phyloP scores from a whole-genome alignment of 2,113 vertebrate species.

The Etheostoma cragini region DNA sequence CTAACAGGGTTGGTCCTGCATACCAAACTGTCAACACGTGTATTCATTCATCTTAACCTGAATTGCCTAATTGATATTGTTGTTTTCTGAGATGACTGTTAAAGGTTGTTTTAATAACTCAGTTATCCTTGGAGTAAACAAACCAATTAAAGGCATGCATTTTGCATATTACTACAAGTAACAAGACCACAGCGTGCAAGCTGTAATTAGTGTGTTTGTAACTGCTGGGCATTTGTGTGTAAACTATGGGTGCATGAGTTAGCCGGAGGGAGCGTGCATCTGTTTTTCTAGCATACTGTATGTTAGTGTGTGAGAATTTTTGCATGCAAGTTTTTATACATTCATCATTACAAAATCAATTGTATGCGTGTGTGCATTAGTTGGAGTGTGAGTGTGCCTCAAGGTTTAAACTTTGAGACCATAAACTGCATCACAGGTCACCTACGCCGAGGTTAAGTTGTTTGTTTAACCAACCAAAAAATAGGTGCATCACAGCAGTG shows the following conservation, averaged over 20 bases:
- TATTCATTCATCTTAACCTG: constrained; percentile 25
- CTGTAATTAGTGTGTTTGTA: constrained; percentile 24
- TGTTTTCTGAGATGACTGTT: constrained; percentile 19
- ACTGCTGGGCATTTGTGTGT: constrained; percentile 10
- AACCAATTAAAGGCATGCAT: constrained; percentile 27
- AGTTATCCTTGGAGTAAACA: constrained; percentile 19
- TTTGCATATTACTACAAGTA: constrained; percentile 6
- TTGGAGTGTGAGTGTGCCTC: background rate
- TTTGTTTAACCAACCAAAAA: background rate
- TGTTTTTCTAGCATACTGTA: background rate
- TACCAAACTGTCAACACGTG: constrained; percentile 24
- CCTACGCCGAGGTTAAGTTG: background rate
- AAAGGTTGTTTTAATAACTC: constrained; percentile 20
- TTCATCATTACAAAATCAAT: background rate
- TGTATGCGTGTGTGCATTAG: constrained; percentile 4
- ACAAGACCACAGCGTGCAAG: constrained; percentile 24
- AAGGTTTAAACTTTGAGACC: constrained; percentile 31
- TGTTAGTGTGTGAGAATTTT: background rate
- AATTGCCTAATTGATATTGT: constrained; percentile 37
- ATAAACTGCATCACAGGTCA: constrained; percentile 12
- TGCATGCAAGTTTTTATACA: constrained; percentile 6
- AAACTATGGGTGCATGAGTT: constrained; percentile 16
- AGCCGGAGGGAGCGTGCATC: background rate
- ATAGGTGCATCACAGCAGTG: background rate
- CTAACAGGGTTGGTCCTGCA: constrained; percentile 10